Base-by-base conservation (phyloP, 2,113 vertebrate species). In the Anarrhichthys ocellatus region DNA sequence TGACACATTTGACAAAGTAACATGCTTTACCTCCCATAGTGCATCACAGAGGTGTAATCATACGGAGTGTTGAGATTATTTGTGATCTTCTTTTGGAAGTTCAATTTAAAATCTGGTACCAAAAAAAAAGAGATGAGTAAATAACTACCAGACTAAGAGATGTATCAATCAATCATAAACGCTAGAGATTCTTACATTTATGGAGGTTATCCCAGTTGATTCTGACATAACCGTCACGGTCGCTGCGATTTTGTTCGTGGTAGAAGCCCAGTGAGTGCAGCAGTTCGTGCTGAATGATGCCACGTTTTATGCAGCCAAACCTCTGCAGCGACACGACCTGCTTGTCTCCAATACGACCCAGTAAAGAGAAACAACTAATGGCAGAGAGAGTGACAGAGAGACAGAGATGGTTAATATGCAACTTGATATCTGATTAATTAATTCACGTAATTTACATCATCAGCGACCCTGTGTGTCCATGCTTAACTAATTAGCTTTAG, bases 231-330 rank as follows among this genome's bases (percentile, higher is more conserved):
- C 71, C 0, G 81, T 95, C 91, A 0, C 93, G 88, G 87, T 95
- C 89, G 5, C 77, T 85, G 2, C 93, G 84, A 0, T 22, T 93
- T 68, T 96, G 94, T n/a, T 96, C 93, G 14, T 95, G 94, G 80
- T 91, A 83, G 87, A 95, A 94, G 22, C 94, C 94, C 29, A 95
- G 36, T 0, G 87, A 14, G 15, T 94, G 94, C 36, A 94, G 65
- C 64, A 94, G 50, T 65, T 93, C 93, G 11, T 95, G 94, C 68
- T 91, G 89, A 64, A 87, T 76, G 76, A 95, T 62, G 8, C 91
- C 87, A 0, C 46, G 14, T 0, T 1, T 0, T 0, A 95, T 0
- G 15, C 94, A 95, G 44, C 89, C 88, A 0, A 2, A 69, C 58
- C 0, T 74, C 75, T 90, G 76, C 80, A 96, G 85, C 5, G 91